These are phyloP conservation scores for Onthophagus taurus DNA, from an alignment of 1,140 invertebrate genomes.

Conservation along the genomic window DNA sequence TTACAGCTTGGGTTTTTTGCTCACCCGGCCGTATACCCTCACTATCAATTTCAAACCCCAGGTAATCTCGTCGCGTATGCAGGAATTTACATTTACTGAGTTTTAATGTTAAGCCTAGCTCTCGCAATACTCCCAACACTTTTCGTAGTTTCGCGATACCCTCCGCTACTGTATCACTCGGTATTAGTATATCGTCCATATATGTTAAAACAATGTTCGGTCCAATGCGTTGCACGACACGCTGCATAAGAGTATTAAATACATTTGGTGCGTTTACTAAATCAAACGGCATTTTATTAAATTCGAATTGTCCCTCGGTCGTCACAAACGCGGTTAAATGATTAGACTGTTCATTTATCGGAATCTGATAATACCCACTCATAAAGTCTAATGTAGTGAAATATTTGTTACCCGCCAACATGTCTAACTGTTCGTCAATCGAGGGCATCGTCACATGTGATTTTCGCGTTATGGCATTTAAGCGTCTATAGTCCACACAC, in stretches of 20 bases:
- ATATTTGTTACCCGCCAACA: constrained; percentile 11
- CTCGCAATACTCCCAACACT: constrained; percentile 8
- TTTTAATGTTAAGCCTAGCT: constrained; percentile 11
- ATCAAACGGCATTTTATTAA: constrained; percentile 27
- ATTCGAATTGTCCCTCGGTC: constrained; percentile 28
- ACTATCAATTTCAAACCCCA: constrained; percentile 13
- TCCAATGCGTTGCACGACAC: constrained; percentile 9
- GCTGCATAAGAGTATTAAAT: constrained; percentile 21
- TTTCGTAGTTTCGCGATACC: constrained; percentile 12
- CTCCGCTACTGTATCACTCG: constrained; percentile 5
- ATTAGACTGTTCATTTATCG: constrained; percentile 10
- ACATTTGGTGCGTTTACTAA: constrained; percentile 26
- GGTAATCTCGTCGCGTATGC: constrained; percentile 14
- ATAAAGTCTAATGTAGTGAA: constrained; percentile 29
- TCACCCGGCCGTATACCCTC: constrained; percentile 15
- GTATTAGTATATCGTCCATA: constrained; percentile 19
- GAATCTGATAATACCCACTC: constrained; percentile 19
- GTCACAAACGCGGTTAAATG: constrained; percentile 15
- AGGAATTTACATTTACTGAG: constrained; percentile 14
- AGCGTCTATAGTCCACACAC: constrained; percentile 6
- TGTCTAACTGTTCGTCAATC: constrained; percentile 37
- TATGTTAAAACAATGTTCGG: constrained; percentile 12
- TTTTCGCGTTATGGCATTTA: constrained; percentile 7
- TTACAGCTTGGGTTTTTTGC: constrained; percentile 8
- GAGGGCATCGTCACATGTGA: constrained; percentile 39